Evolutionary conservation across 2,797 vertebrate species (phyloP).

Genomic region (Oreochromis mossambicus): DNA sequence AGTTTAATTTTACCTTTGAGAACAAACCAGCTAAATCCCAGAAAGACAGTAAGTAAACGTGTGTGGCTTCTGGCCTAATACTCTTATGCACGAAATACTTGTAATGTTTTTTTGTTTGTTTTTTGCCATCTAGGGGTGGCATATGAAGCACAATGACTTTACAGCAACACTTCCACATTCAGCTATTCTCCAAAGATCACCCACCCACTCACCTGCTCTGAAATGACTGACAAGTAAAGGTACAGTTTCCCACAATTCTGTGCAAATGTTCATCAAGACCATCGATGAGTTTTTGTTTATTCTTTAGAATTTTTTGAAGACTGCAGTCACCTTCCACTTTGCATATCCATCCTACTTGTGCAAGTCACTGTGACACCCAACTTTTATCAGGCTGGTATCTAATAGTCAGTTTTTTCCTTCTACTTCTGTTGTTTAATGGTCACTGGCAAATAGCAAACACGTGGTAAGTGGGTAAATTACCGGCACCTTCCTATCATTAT

Average conservation of each 20-base stretch:
- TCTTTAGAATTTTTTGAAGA: background rate
- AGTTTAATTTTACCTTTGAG: background rate
- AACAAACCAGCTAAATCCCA: background rate
- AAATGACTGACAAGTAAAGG: background rate
- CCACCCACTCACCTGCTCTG: background rate
- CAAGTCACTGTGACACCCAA: background rate
- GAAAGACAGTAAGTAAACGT: background rate
- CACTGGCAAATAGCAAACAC: background rate
- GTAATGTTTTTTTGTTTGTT: background rate
- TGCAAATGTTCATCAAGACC: background rate
- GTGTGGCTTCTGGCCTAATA: background rate
- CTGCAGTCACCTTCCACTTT: background rate
- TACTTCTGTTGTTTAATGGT: background rate
- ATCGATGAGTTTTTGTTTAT: background rate
- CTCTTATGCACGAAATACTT: background rate
- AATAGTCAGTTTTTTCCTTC: background rate
- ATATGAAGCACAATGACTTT: background rate
- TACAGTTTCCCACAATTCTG: background rate
- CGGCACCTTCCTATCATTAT: background rate
- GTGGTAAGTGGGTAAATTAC: background rate
- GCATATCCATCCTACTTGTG: background rate
- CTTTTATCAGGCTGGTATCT: too few species aligned
- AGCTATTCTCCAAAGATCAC: background rate
- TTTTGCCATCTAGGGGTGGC: background rate
- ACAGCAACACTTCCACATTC: background rate